These are phyloP conservation scores for Ruditapes philippinarum DNA, from an alignment of 1,140 invertebrate genomes.

Conservation along the genomic window DNA sequence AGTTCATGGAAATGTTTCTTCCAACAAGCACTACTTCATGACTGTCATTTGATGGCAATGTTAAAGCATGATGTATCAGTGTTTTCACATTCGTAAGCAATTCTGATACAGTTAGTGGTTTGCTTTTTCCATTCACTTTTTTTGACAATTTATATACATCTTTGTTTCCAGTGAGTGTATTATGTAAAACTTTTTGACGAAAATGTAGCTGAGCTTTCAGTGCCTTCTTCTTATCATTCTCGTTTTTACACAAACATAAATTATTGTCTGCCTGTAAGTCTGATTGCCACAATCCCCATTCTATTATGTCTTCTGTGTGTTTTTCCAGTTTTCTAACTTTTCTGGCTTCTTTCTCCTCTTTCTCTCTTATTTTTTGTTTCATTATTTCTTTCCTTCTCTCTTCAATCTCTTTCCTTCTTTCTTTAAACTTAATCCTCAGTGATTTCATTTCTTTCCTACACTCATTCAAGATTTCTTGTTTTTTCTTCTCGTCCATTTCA, in stretches of 20 bases:
- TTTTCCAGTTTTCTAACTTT: neutral
- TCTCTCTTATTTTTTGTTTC: too few species aligned
- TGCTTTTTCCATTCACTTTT: too few species aligned
- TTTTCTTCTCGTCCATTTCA: constrained; percentile 30
- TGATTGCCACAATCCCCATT: constrained; percentile 50
- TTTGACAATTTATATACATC: constrained; percentile 42
- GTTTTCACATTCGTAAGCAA: constrained; percentile 29
- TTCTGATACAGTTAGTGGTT: constrained; percentile 12
- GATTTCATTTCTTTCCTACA: constrained; percentile 7
- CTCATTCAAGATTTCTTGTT: constrained; percentile 20
- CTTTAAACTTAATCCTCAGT: constrained; percentile 9
- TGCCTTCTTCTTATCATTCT: too few species aligned
- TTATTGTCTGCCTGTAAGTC: constrained; percentile 39
- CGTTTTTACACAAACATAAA: constrained; percentile 22
- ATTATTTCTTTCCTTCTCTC: too few species aligned
- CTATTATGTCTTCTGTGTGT: constrained; percentile 40
- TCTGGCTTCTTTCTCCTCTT: constrained; percentile 24
- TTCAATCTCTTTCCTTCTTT: constrained; percentile 37
- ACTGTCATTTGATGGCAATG: too few species aligned
- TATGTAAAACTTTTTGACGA: constrained; percentile 34
- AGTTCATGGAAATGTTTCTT: too few species aligned
- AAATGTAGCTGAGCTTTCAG: too few species aligned
- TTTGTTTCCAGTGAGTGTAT: constrained; percentile 25
- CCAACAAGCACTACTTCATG: too few species aligned
- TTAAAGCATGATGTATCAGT: too few species aligned